Evolutionary conservation across 2,888 invertebrate species (phyloP), one percentile per base, ranked within the genome.

Genomic region (Monoplex corrugatus): DNA sequence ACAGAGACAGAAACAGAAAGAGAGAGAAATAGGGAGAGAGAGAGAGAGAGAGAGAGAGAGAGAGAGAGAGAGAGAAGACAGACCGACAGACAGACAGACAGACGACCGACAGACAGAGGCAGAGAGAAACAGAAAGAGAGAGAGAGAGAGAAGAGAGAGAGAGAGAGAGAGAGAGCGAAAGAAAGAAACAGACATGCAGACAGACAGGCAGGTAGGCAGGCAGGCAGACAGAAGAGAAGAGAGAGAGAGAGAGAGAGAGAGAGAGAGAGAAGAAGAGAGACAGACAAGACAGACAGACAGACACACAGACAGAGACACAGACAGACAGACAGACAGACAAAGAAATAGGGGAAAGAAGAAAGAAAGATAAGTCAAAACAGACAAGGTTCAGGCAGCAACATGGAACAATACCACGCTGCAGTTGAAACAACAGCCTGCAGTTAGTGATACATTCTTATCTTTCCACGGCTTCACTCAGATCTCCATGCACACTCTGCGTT

Each of bases 101-200:
- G 16, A 28, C 6, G n/a, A 72, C 72, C 19, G n/a, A 72, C 19
- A 72, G 72, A 72, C 19, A 72, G 72, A 10, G 16, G 32, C 19
- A 72, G 72, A 72, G 72, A 72, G 72, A 28, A n/a, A 72, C 19
- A 72, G 72, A 72, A n/a, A 72, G 72, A 72, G 72, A 72, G 72
- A n/a, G 72, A 72, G 6, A n/a, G 16, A 72, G 28, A 72, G 23
- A 72, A 6, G 72, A 32, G 72, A 72, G 16, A n/a, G 72, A n/a
- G 10, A n/a, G 32, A 72, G 32, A 72, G 6, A 72, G 32, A 72
- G 32, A 72, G 72, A 72, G 32, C 23, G 32, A 72, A 72, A 32
- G 32, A 72, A 19, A 19, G 6, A 28, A 72, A 72, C 23, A 72
- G 32, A 10, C n/a, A 6, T n/a, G 32, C 6, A 72, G 32, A n/a